phyloP scores from a whole-genome alignment of 2,113 vertebrate species.

The Tychaedon coryphoeus region DNA sequence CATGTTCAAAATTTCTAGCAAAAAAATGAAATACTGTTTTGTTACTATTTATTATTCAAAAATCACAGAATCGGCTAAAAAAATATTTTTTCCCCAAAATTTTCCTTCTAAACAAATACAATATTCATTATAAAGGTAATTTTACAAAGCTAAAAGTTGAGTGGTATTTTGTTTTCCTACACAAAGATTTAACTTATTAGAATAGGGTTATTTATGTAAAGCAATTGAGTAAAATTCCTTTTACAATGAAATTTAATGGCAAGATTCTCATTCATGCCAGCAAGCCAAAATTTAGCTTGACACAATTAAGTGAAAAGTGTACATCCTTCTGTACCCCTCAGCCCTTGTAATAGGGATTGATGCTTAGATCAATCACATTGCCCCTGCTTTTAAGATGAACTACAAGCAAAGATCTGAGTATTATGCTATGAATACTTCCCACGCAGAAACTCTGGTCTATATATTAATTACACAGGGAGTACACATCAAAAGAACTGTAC shows the following conservation, averaged over 20 bases:
- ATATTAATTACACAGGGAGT: not conserved
- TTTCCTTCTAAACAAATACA: not conserved
- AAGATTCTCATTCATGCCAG: not conserved
- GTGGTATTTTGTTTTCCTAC: not conserved
- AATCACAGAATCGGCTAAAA: not conserved
- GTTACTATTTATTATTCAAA: not conserved
- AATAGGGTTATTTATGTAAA: not conserved
- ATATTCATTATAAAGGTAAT: not conserved
- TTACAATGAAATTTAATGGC: not conserved
- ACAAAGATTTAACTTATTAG: not conserved
- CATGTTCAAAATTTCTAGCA: not conserved
- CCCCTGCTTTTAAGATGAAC: not conserved
- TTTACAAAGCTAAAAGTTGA: not conserved
- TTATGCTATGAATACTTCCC: not conserved
- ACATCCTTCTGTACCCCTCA: not conserved
- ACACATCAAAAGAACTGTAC: not conserved
- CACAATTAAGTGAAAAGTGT: not conserved
- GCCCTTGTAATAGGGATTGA: not conserved
- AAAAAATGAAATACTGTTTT: not conserved
- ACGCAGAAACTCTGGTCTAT: not conserved
- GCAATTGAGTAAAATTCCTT: not conserved
- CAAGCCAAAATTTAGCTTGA: not conserved
- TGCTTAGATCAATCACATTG: not conserved
- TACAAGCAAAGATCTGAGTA: not conserved
- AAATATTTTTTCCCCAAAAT: accelerated